Base-by-base conservation (phyloP, 1,140 invertebrate genomes). In the Dysdera silvatica region DNA sequence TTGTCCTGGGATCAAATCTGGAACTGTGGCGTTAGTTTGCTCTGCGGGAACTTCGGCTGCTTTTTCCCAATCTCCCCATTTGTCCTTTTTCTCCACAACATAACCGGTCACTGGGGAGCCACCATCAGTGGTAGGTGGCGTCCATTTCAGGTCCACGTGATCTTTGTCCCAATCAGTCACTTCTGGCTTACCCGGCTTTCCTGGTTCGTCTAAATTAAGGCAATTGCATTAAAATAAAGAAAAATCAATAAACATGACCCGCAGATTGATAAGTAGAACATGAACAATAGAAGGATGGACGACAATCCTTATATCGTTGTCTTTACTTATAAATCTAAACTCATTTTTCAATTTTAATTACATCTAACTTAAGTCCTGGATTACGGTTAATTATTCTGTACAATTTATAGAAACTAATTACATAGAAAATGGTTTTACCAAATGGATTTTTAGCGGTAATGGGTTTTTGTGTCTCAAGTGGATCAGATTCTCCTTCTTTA, bases 371-470 rank as follows among this genome's bases (percentile, higher is more conserved):
- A n/a, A n/a, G n/a, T n/a, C n/a, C n/a, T n/a, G n/a, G n/a, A n/a
- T n/a, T n/a, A n/a, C n/a, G n/a, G n/a, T n/a, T 37, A 37, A 37
- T 37, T 10, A 12, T 10, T 12, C 10, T 41, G 12, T 20, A 18
- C n/a, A 41, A 41, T 41, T 37, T 10, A 31, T 29, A n/a, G 33
- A 8, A 32, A 16, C 1, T 20, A 14, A n/a, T 16, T 55, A 41
- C 14, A 16, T 33, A 29, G 8, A 41, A 59, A 6, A 24, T 51
- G 18, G 18, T 78, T 73, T 83, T 80, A 84, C 89, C 92, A 78
- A 89, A 99, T 57, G 94, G 93, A 87, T 97, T 95, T 80, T 98
- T 98, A 18, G 95, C 94, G 71, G 91, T 79, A 49, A 98, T 92
- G 12, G 88, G 80, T 72, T 87, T 82, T 33, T 91, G 86, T 0